Evolutionary conservation across 2,113 vertebrate genomes (phyloP).

Genomic region (Percina caprodes): DNA sequence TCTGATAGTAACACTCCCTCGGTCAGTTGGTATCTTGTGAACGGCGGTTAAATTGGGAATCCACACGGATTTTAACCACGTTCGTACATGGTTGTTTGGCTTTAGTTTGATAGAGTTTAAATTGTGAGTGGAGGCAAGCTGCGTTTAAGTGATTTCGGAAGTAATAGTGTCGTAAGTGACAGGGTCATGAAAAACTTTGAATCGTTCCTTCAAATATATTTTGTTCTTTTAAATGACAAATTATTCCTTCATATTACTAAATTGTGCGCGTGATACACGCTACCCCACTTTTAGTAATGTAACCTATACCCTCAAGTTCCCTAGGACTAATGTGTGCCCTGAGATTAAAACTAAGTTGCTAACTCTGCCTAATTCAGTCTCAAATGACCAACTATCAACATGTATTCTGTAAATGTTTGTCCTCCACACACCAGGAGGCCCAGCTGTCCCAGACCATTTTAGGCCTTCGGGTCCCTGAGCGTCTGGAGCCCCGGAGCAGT

Average conservation of each 20-base stretch:
- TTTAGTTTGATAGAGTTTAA: background rate
- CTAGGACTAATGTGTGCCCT: background rate
- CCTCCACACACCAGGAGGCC: background rate
- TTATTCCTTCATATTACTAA: background rate
- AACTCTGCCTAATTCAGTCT: background rate
- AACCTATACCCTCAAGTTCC: background rate
- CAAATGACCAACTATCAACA: background rate
- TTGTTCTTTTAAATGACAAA: background rate
- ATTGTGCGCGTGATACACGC: background rate
- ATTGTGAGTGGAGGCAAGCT: background rate
- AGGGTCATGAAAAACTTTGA: background rate
- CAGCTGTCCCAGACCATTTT: background rate
- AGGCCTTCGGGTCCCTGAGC: background rate
- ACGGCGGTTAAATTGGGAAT: fast-evolving
- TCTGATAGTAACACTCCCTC: background rate
- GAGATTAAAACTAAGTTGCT: background rate
- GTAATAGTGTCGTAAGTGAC: background rate
- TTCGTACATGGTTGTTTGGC: fast-evolving
- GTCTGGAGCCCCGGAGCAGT: background rate
- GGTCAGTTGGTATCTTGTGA: background rate
- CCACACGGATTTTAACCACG: fast-evolving
- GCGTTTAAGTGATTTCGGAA: slow-evolving; percentile 37
- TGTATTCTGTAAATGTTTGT: background rate
- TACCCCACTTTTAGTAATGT: background rate
- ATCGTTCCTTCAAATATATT: background rate